phyloP scores from a whole-genome alignment of 2,888 invertebrate genomes.

The Cinara cedri region DNA sequence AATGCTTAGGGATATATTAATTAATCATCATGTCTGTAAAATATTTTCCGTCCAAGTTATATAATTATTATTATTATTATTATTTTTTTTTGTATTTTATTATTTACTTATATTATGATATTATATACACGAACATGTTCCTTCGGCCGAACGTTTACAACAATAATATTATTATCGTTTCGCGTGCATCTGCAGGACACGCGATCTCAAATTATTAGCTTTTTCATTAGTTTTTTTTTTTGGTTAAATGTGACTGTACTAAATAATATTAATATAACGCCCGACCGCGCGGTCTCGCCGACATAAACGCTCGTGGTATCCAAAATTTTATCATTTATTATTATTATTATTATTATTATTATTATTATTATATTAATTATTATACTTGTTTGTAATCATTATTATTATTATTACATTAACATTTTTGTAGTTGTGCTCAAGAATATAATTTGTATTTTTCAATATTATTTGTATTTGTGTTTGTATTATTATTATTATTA shows the following conservation, averaged over 20 bases:
- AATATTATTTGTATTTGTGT: conserved; percentile 18
- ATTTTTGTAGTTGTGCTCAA: conserved; percentile 52
- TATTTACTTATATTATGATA: conserved; percentile 28
- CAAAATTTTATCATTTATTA: conserved; percentile 27
- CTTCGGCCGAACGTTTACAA: conserved; percentile 41
- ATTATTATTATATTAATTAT: conserved; percentile 22
- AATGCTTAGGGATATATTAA: neutral
- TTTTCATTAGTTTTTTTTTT: neutral
- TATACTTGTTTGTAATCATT: conserved; percentile 45
- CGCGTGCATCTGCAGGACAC: neutral
- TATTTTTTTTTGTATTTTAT: conserved; percentile 52
- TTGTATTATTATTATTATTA: conserved; percentile 13
- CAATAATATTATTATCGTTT: neutral
- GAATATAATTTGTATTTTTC: conserved; percentile 31
- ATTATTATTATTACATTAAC: conserved; percentile 26
- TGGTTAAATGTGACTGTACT: neutral
- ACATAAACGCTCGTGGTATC: conserved; percentile 27
- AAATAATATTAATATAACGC: neutral
- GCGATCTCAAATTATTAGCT: conserved; percentile 21
- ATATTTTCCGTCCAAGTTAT: conserved; percentile 50
- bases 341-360: conserved; percentile 41
- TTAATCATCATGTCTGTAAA: conserved; percentile 39
- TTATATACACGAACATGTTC: conserved; percentile 50
- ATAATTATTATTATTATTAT: conserved; percentile 19
- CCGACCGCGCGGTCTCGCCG: neutral